Conservation (phyloP, 2,797 vertebrate genomes). For the Argya squamiceps region DNA sequence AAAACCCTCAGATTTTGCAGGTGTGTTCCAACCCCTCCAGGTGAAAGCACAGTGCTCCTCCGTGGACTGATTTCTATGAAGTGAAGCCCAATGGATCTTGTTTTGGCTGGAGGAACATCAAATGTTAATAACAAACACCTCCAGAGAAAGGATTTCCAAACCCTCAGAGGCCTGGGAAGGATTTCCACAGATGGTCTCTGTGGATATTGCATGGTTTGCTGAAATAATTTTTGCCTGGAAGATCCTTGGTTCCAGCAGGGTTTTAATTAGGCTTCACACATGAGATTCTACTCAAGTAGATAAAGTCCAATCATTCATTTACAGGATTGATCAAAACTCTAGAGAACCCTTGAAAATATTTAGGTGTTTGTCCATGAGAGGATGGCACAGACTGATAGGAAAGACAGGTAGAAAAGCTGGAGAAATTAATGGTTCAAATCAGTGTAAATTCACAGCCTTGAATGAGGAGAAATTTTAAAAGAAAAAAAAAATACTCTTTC, state of each 20-base stretch:
- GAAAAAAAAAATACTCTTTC: neutral
- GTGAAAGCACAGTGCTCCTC: neutral
- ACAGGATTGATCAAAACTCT: neutral
- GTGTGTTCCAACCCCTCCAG: accelerated
- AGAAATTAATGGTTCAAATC: neutral
- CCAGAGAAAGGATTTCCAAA: neutral
- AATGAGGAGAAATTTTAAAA: neutral
- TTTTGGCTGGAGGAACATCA: neutral
- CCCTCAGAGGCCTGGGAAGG: neutral
- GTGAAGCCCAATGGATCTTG: neutral
- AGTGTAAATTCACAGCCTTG: neutral
- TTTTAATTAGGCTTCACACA: neutral
- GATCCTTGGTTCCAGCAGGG: neutral
- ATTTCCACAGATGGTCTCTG: neutral
- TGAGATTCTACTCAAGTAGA: neutral
- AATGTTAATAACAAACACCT: neutral
- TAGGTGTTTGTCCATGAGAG: neutral
- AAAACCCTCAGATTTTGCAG: neutral
- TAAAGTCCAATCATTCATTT: neutral
- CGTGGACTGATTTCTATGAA: neutral
- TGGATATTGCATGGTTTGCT: neutral
- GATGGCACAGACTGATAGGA: neutral
- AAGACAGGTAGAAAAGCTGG: neutral
- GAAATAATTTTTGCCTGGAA: neutral
- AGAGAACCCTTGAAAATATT: neutral